Evolutionary conservation across 2,113 vertebrate species (phyloP).

Genomic region (Calidris pugnax): DNA sequence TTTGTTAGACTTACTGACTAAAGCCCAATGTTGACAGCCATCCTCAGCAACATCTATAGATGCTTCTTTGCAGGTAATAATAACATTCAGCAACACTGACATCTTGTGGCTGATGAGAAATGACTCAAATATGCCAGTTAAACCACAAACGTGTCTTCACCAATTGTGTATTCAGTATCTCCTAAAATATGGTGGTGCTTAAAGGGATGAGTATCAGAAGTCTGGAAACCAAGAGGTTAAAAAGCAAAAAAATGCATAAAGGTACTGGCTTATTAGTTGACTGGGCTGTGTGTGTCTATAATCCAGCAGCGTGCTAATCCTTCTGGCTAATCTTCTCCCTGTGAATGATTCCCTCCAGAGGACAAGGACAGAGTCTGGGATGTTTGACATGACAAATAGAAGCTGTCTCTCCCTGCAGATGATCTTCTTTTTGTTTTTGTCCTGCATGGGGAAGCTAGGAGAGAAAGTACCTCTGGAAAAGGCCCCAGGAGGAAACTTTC

Average conservation of each 20-base stretch:
- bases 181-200: not conserved
- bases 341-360: slow-evolving; percentile 37
- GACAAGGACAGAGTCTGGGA: not conserved
- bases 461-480: slow-evolving; percentile 15
- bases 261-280: not conserved
- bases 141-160: not conserved
- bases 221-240: not conserved
- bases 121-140: not conserved
- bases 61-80: not conserved
- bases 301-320: slow-evolving; percentile 10
- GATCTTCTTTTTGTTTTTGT: slow-evolving; percentile 6
- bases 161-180: not conserved
- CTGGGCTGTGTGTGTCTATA: slow-evolving; percentile 4
- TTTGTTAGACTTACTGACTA: not conserved
- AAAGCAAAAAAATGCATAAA: not conserved
- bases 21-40: not conserved
- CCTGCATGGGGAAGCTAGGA: not conserved
- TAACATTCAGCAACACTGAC: slow-evolving; percentile 66
- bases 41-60: not conserved
- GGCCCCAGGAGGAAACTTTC: not conserved
- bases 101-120: slow-evolving; percentile 62
- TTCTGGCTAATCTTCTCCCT: slow-evolving; percentile 5
- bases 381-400: not conserved
- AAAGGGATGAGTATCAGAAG: not conserved
- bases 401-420: not conserved